Evolutionary conservation across 2,888 invertebrate species (phyloP), one percentile per base, ranked within the genome.

Genomic region (Malachius bipustulatus): DNA sequence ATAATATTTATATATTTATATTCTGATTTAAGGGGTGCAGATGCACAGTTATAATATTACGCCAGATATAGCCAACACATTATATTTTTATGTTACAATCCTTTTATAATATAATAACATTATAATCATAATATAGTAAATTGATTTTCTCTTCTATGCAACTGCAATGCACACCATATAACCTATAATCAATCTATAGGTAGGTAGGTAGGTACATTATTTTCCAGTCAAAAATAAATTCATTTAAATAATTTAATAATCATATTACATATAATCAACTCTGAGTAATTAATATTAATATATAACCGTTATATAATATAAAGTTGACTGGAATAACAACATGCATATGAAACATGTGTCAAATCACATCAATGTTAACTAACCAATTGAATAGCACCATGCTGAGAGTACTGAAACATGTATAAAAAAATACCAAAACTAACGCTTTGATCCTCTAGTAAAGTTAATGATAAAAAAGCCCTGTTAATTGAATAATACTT

Each of bases 341-440:
- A 51, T 51, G 53, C 55, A 53, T 47, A 49, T 46, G 46, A 40
- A 41, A 41, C 42, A n/a, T n/a, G n/a, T n/a, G n/a, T n/a, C n/a
- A n/a, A n/a, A n/a, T n/a, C n/a, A n/a, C n/a, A n/a, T n/a, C n/a
- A 52, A 55, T 51, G 54, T 57, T 51, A 48, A 50, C 44, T 47
- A 47, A 45, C 37, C 32, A 38, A 47, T 51, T 51, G 47, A 45
- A 51, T 60, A 61, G 61, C 62, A 61, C 61, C 62, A 60, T 56
- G 54, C 60, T 55, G 53, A n/a, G n/a, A 57, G 56, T 59, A 60
- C 57, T 56, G 57, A 60, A 55, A 59, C 56, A 57, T 48, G 55
- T 59, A 59, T 58, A 60, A 59, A 53, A n/a, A 51, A 59, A 58
- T 59, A 59, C 60, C 57, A 59, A 59, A 59, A 58, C 56, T 47